Conservation (phyloP, 1,140 invertebrate species). For the Hyphantria cunea region DNA sequence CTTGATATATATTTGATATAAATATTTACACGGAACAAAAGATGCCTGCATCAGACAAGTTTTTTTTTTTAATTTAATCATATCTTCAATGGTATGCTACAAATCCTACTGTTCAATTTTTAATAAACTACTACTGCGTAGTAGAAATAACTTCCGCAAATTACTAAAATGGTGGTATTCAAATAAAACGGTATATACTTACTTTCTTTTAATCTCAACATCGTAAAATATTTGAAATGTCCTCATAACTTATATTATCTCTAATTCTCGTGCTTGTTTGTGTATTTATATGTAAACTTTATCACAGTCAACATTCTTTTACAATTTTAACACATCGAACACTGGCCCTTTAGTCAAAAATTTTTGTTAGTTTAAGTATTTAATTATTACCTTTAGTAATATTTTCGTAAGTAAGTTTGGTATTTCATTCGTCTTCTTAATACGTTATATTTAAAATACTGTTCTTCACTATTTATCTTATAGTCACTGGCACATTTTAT, state of each 20-base stretch:
- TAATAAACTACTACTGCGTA: too few species aligned
- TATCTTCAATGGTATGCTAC: too few species aligned
- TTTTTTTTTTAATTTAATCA: too few species aligned
- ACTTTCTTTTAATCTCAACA: too few species aligned
- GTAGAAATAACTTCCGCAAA: too few species aligned
- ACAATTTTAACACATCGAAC: slow-evolving; percentile 60
- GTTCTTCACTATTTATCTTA: slow-evolving; percentile 36
- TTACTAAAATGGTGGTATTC: too few species aligned
- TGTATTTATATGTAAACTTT: slow-evolving; percentile 34
- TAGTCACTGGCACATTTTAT: slow-evolving; percentile 37
- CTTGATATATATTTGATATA: too few species aligned
- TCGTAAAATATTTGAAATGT: slow-evolving; percentile 35
- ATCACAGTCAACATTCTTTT: slow-evolving; percentile 25
- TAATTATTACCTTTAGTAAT: slow-evolving; percentile 62
- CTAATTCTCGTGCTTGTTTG: slow-evolving; percentile 41
- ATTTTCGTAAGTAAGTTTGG: slow-evolving; percentile 60
- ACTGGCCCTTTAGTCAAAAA: slow-evolving; percentile 72
- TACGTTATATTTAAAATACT: slow-evolving; percentile 24
- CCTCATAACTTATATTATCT: slow-evolving; percentile 20
- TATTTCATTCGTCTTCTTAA: slow-evolving; percentile 40
- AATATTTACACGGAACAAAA: too few species aligned
- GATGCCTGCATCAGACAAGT: too few species aligned
- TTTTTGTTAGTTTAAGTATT: slow-evolving; percentile 78
- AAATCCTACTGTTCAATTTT: too few species aligned
- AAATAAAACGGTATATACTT: too few species aligned